Evolutionary conservation across 1,140 invertebrate species (phyloP).

Genomic region (Thalassaphorura encarpata): DNA sequence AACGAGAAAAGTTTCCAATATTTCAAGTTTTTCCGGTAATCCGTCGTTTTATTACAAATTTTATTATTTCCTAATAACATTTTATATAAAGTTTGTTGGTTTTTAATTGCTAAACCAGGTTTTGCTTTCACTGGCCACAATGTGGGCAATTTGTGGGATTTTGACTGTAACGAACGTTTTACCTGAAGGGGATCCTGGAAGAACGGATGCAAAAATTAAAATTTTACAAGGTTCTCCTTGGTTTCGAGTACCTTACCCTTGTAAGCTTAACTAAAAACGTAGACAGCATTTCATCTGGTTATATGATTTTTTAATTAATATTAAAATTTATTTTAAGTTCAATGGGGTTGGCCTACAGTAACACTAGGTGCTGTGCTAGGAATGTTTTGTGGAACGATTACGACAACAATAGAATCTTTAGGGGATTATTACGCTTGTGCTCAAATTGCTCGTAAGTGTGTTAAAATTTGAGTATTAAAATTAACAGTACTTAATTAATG

Average conservation of each 20-base stretch:
- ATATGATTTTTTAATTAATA: conserved; percentile 1
- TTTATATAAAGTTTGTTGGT: neutral
- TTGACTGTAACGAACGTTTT: conserved; percentile 58
- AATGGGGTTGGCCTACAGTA: conserved; percentile 74
- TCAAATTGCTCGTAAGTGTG: conserved; percentile 56
- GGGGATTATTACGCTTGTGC: conserved; percentile 82
- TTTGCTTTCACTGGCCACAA: conserved; percentile 61
- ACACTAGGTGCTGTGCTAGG: conserved; percentile 62
- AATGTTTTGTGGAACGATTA: conserved; percentile 70
- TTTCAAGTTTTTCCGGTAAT: conserved; percentile 75
- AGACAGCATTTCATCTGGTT: neutral
- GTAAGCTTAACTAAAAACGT: conserved; percentile 32
- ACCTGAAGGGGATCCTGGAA: conserved; percentile 53
- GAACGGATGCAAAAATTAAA: conserved; percentile 57
- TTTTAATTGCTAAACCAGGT: conserved; percentile 49
- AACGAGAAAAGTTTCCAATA: conserved; percentile 52
- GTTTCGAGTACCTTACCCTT: conserved; percentile 56
- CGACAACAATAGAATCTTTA: conserved; percentile 73
- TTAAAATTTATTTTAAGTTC: conserved; percentile 43
- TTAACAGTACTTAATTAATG: too few species aligned
- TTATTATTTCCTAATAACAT: neutral
- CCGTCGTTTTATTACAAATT: conserved; percentile 30
- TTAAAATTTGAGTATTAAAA: neutral
- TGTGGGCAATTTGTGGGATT: conserved; percentile 66
- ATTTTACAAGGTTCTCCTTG: conserved; percentile 64